Conservation (phyloP, 2,113 vertebrate genomes). For the Lophochroa leadbeateri region DNA sequence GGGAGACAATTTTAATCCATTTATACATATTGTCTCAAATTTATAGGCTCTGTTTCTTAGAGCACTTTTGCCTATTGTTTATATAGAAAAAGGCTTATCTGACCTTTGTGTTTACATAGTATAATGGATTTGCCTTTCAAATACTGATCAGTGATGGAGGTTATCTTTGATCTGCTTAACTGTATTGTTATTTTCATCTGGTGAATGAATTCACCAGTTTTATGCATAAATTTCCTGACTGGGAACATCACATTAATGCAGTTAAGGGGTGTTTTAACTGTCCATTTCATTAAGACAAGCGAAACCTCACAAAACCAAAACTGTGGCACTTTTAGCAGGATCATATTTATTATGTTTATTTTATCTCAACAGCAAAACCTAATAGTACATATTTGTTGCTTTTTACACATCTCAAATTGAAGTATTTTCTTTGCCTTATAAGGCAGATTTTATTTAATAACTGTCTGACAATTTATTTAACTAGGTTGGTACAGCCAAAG, state of each 20-base stretch:
- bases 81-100: neutral
- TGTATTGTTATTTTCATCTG: neutral
- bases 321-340: neutral
- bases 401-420: neutral
- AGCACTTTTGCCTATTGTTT: neutral
- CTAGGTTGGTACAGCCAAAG: neutral
- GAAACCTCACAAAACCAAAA: neutral
- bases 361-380: neutral
- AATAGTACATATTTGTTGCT: neutral
- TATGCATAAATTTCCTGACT: neutral
- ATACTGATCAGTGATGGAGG: neutral
- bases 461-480: neutral
- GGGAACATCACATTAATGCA: neutral
- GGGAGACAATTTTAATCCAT: neutral
- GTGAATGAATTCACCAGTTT: neutral
- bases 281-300: neutral
- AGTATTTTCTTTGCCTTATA: neutral
- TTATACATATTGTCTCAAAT: neutral
- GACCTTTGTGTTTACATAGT: neutral
- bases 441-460: neutral
- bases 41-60: neutral
- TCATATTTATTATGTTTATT: neutral
- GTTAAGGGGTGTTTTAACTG: neutral
- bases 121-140: neutral
- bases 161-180: neutral